These are phyloP conservation scores for Coelinius sp. DNA, from an alignment of 2,888 invertebrate species.

Conservation along the genomic window DNA sequence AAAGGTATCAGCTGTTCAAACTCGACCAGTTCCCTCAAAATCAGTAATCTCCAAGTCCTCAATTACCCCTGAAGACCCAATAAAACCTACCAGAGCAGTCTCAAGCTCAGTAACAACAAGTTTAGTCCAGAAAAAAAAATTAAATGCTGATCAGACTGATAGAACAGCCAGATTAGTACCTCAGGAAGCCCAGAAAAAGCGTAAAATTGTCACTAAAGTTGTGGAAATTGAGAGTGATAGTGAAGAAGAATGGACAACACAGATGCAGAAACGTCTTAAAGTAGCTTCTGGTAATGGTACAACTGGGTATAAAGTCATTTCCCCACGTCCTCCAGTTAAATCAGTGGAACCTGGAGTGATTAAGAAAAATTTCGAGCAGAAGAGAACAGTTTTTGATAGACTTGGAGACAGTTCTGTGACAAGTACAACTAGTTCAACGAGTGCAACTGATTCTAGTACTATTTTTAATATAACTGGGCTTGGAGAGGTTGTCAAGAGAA, in stretches of 20 bases:
- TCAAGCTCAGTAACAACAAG: not conserved
- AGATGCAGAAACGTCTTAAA: constrained; percentile 29
- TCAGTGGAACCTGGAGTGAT: not conserved
- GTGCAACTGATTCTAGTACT: constrained; percentile 54
- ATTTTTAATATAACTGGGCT: constrained; percentile 68
- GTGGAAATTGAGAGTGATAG: constrained; percentile 49
- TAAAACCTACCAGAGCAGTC: not conserved
- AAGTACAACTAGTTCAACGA: constrained; percentile 66
- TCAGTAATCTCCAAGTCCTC: constrained; percentile 36
- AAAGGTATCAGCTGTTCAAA: constrained; percentile 47
- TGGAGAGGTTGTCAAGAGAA: constrained; percentile 61
- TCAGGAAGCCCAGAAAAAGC: constrained; percentile 53
- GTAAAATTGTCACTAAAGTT: constrained; percentile 47
- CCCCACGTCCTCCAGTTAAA: not conserved
- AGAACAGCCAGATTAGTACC: too few relatives aligned
- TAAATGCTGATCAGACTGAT: too few relatives aligned
- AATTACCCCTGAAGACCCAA: constrained; percentile 40
- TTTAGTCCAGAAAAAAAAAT: constrained; percentile 32
- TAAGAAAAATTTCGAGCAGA: constrained; percentile 39
- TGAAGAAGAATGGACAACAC: constrained; percentile 41
- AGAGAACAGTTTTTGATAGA: constrained; percentile 73
- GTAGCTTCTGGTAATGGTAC: not conserved
- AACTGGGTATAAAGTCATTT: constrained; percentile 50
- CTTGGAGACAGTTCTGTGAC: constrained; percentile 72
- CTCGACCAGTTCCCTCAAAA: constrained; percentile 38